Evolutionary conservation across 2,888 invertebrate species (phyloP).

Genomic region (Axea sp.): DNA sequence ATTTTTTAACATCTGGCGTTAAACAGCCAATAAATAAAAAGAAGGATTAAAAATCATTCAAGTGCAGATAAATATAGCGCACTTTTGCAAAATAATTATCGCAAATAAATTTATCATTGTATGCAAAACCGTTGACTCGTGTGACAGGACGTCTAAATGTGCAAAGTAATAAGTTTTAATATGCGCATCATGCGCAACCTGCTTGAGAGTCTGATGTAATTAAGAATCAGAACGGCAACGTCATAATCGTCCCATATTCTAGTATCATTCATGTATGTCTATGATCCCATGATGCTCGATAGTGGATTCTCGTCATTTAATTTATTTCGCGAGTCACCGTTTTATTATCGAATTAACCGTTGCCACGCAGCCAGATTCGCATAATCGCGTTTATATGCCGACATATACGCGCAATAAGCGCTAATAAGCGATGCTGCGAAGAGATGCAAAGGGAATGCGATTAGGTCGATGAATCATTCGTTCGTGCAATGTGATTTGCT

Average conservation of each 20-base stretch:
- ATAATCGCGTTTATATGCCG: conserved; percentile 57
- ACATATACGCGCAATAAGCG: conserved; percentile 55
- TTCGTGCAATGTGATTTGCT: conserved; percentile 54
- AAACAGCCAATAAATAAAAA: no score
- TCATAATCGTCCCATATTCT: conserved; percentile 34
- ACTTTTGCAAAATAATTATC: no score
- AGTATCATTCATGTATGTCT: conserved; percentile 34
- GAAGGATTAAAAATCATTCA: no score
- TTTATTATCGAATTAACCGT: conserved; percentile 61
- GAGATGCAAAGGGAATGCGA: conserved; percentile 58
- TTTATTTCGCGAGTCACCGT: conserved; percentile 60
- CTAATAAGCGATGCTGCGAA: conserved; percentile 57
- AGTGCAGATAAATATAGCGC: no score
- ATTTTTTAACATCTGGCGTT: no score
- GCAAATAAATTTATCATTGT: no score
- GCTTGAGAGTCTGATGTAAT: conserved; percentile 1
- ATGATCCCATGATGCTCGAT: conserved; percentile 34
- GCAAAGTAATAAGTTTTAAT: no score
- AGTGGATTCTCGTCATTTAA: conserved; percentile 53
- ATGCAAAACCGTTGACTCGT: no score
- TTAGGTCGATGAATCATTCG: conserved; percentile 61
- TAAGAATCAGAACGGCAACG: conserved; percentile 32
- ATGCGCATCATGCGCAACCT: no score
- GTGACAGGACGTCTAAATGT: no score
- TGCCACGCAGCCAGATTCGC: conserved; percentile 59